Base-by-base conservation (phyloP, 2,113 vertebrate genomes). In the Ochotona princeps region DNA sequence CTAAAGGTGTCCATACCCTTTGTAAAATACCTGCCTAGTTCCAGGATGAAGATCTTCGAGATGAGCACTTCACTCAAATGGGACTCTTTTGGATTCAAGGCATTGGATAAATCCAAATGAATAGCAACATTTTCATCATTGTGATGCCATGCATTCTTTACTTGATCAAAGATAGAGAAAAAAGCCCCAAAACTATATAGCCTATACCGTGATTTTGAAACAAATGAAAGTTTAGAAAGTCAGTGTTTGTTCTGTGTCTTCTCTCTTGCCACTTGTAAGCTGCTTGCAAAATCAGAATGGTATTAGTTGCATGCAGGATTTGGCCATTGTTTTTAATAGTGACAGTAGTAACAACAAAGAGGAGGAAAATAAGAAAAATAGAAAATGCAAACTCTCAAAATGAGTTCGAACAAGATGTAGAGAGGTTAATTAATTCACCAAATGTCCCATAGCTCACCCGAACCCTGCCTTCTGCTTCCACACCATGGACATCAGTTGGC, bases 121-220 rank as follows among this genome's bases (percentile, higher is more conserved):
- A 28, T 79, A 14, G 21, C 47, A 60, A n/a, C 49, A 67, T 44
- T 82, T 89, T 73, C 76, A 79, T 72, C 67, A 15, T 60, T 51
- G 3, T 82, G n/a, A 61, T 54, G 54, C 87, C 49, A 74, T 8
- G 57, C 95, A 94, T 85, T 70, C 54, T 82, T 93, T 93, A 17
- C 8, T 57, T 57, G 54, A 32, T 67, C 61, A 66, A 13, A 86
- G 54, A 75, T 60, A 70, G 80, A 81, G 35, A 61, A 28, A 9
- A 63, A 72, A 92, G 74, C 21, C 4, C 9, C 75, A 83, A 87
- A 44, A 76, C 13, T 32, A 1, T 23, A 8, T 21, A 10, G 23
- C 75, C 12, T 85, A 92, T 86, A 75, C 17, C 30, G 38, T 91
- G 89, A 94, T 76, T 90, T 82, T 76, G 76, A 92, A 86, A 35